These are phyloP conservation scores for Hoplostethus atlanticus DNA, from an alignment of 2,797 vertebrate genomes.

Conservation along the genomic window DNA sequence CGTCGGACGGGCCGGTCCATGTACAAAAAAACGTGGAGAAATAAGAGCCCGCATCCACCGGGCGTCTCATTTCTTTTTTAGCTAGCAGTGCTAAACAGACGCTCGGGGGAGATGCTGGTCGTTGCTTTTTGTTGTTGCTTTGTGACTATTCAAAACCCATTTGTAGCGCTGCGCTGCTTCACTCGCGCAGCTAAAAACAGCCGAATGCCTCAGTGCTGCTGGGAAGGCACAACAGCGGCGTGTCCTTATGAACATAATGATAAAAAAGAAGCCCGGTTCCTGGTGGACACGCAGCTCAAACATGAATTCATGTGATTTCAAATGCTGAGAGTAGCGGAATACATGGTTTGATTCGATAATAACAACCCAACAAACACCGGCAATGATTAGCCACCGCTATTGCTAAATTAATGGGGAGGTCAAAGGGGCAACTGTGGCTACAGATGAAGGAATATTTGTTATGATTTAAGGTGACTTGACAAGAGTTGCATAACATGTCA, in stretches of 20 bases:
- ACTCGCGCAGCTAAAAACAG: slow-evolving; percentile 52
- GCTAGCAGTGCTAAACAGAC: slow-evolving; percentile 47
- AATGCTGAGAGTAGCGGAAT: slow-evolving; percentile 9
- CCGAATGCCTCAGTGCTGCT: slow-evolving; percentile 47
- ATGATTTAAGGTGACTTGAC: too few relatives aligned
- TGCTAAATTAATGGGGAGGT: slow-evolving; percentile 22
- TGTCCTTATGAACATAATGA: slow-evolving; percentile 57
- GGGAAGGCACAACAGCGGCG: slow-evolving; percentile 39
- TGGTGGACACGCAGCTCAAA: slow-evolving; percentile 22
- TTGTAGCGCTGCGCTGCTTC: slow-evolving; percentile 51
- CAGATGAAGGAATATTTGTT: slow-evolving; percentile 7
- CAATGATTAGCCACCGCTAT: slow-evolving; percentile 10
- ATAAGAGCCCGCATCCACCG: slow-evolving; percentile 23
- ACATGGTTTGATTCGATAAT: not conserved
- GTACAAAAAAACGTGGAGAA: slow-evolving; percentile 2
- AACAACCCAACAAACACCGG: not conserved
- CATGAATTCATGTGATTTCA: slow-evolving; percentile 23
- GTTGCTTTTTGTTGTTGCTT: slow-evolving; percentile 44
- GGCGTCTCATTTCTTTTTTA: slow-evolving; percentile 24
- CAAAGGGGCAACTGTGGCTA: slow-evolving; percentile 7
- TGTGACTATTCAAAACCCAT: slow-evolving; percentile 55
- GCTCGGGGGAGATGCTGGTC: slow-evolving; percentile 39
- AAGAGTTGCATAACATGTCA: too few relatives aligned
- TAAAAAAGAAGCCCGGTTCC: slow-evolving; percentile 30
- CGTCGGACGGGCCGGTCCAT: slow-evolving; percentile 22